Evolutionary conservation across 1,140 invertebrate genomes (phyloP).

Genomic region (Ostrea edulis): DNA sequence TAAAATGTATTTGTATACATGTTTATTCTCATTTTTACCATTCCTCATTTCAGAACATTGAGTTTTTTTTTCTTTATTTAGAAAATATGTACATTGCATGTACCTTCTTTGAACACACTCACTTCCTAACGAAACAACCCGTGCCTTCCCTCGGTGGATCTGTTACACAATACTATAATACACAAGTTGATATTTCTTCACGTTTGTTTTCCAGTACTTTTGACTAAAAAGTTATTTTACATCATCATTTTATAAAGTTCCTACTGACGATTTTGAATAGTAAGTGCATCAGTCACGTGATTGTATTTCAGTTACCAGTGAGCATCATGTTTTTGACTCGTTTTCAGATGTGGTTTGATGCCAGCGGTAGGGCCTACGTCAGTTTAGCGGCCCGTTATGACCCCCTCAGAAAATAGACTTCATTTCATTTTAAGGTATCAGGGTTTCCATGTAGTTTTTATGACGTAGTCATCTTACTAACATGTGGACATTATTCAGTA

Average conservation of each 20-base stretch:
- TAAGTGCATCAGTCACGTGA: background rate
- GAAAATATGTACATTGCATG: background rate
- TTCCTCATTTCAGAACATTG: background rate
- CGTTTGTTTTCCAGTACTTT: slow-evolving; percentile 6
- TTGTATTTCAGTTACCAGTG: background rate
- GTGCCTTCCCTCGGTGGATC: background rate
- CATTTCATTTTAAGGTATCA: slow-evolving; percentile 46
- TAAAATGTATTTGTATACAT: background rate
- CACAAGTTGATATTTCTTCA: background rate
- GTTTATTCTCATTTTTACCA: background rate
- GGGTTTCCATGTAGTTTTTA: slow-evolving; percentile 3
- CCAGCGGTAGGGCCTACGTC: slow-evolving; percentile 72
- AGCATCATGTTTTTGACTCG: slow-evolving; percentile 28
- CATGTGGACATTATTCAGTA: background rate
- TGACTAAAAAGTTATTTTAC: background rate
- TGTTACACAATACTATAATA: background rate
- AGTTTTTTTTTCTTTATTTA: background rate
- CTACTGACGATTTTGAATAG: too few species aligned
- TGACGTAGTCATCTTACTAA: slow-evolving; percentile 14
- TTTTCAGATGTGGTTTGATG: slow-evolving; percentile 75
- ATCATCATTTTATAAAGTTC: too few species aligned
- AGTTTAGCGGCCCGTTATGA: slow-evolving; percentile 74
- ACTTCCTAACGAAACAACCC: background rate
- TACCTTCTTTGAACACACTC: background rate
- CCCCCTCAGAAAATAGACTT: slow-evolving; percentile 61